Conservation (phyloP, 1,140 invertebrate species). For the Drosophila aff. region DNA sequence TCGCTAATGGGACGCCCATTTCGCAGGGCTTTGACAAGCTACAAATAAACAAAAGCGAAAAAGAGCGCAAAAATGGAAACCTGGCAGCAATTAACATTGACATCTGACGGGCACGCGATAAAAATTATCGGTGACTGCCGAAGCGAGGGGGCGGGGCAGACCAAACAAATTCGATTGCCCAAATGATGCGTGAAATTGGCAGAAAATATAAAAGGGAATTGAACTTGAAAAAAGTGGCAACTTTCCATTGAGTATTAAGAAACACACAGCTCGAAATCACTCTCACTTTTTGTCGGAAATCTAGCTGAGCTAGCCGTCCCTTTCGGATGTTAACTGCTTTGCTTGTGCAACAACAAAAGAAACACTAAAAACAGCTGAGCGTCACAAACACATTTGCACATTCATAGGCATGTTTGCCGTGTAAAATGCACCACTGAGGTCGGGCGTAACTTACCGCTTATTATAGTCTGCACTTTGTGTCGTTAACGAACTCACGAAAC, state of each 20-base stretch:
- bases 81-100: slow-evolving; percentile 70
- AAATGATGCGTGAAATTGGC: slow-evolving; percentile 70
- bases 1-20: slow-evolving; percentile 50
- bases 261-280: slow-evolving; percentile 85
- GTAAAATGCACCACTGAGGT: background rate
- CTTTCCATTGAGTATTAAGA: slow-evolving; percentile 59
- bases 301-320: slow-evolving; percentile 6
- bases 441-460: slow-evolving; percentile 1
- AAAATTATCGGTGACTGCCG: slow-evolving; percentile 33
- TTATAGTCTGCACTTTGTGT: background rate
- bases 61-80: slow-evolving; percentile 28
- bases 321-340: slow-evolving; percentile 2
- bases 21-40: slow-evolving; percentile 41
- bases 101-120: slow-evolving; percentile 68
- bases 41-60: slow-evolving; percentile 24
- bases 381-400: slow-evolving; percentile 16
- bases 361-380: slow-evolving; percentile 37
- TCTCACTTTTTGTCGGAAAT: slow-evolving; percentile 66
- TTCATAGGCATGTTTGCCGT: background rate
- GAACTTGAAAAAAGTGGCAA: slow-evolving; percentile 52
- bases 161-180: slow-evolving; percentile 46
- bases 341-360: slow-evolving; percentile 21
- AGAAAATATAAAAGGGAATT: slow-evolving; percentile 30
- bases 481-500: background rate
- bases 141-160: background rate